Evolutionary conservation across 1,140 invertebrate genomes (phyloP), one percentile per base, ranked within the genome.

Genomic region (Hesperophylax magnus): DNA sequence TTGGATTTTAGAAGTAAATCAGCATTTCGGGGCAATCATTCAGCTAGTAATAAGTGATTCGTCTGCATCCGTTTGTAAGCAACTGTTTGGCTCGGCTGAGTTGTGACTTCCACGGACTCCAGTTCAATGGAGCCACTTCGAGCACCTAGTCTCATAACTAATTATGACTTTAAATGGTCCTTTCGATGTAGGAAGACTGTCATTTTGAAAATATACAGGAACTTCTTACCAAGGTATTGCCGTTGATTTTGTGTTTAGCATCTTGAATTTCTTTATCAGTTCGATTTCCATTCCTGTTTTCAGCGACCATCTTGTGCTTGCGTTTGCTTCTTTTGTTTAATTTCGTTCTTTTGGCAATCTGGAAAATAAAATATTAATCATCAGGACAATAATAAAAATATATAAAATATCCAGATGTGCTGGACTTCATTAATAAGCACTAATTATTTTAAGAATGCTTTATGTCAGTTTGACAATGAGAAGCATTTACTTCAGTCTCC

Each of bases 281-380:
- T 54, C 63, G 31, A 11, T 5, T 20, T 39, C 77, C 77, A 69
- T 78, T 69, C 54, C 39, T 67, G 39, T 78, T 78, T 58, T 69
- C 39, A 20, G 77, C 77, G 27, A 78, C 69, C 17, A 52, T 14
- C 22, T 27, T 63, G 22, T 56, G 69, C 54, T 78, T 78, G 20
- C 63, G 27, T 54, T 63, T 67, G 27, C 6, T 58, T 47, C 17
- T 78, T 69, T 69, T 78, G 18, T 14, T 67, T n/a, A 78, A 20
- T 67, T 78, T 78, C 20, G 65, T 78, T 56, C 14, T 54, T 22
- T 63, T 63, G 1, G 20, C 15, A 24, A 78, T 18, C 77, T 78
- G 76, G 9, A 78, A 78, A 63, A n/a, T 8, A 61, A 39, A 61
- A 17, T 9, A 39, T 24, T 27, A 27, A 3, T 47, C 11, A 14